Evolutionary conservation across 2,888 invertebrate genomes (phyloP).

Genomic region (Pristionchus arcanus): DNA sequence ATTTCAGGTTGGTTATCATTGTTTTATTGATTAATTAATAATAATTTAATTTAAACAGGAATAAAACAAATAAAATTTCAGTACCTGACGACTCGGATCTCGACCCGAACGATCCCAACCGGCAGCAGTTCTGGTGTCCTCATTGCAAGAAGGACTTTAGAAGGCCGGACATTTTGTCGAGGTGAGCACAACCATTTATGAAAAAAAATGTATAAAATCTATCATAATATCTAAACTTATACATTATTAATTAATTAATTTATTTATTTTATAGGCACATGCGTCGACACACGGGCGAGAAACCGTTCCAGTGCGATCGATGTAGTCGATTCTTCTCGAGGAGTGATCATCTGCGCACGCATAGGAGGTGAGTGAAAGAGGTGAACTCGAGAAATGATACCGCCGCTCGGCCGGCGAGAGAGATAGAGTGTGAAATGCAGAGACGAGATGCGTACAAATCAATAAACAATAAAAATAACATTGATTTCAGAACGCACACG

Average conservation of each 20-base stretch:
- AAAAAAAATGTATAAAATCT: too few relatives aligned
- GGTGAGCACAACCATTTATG: too few relatives aligned
- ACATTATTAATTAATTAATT: too few relatives aligned
- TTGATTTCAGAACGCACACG: constrained; percentile 70
- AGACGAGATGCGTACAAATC: neutral
- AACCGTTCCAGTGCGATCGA: constrained; percentile 75
- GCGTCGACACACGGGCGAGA: constrained; percentile 78
- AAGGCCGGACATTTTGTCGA: constrained; percentile 75
- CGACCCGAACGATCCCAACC: constrained; percentile 44
- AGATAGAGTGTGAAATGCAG: too few relatives aligned
- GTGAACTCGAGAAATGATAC: too few relatives aligned
- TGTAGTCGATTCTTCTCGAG: constrained; percentile 68
- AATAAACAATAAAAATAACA: too few relatives aligned
- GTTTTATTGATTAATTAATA: neutral
- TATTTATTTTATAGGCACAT: constrained; percentile 66
- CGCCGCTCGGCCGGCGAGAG: too few relatives aligned
- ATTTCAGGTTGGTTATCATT: neutral
- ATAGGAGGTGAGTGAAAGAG: constrained; percentile 56
- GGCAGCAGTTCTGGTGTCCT: constrained; percentile 65
- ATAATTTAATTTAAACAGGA: too few relatives aligned
- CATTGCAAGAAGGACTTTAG: constrained; percentile 76
- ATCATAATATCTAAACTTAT: too few relatives aligned
- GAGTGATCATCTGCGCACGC: constrained; percentile 75
- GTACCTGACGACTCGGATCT: constrained; percentile 44
- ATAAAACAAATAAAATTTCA: too few relatives aligned